Evolutionary conservation across 2,113 vertebrate species (phyloP).

Genomic region (Hippoglossus stenolepis): DNA sequence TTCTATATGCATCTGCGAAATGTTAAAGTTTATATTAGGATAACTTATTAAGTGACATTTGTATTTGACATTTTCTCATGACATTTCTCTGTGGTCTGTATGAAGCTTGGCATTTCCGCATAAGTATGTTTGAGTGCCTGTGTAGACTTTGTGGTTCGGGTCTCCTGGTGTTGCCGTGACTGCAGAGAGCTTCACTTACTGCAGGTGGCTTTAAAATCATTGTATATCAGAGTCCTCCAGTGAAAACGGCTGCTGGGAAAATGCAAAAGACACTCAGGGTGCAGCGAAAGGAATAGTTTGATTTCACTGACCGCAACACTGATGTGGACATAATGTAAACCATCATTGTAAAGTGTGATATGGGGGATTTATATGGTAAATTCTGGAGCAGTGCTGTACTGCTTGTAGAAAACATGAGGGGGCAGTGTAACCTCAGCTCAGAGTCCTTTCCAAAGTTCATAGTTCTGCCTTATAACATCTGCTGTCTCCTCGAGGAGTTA

Average conservation of each 20-base stretch:
- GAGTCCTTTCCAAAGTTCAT: not conserved
- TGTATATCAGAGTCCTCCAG: not conserved
- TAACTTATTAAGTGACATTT: constrained; percentile 24
- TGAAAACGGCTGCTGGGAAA: not conserved
- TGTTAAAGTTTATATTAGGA: not conserved
- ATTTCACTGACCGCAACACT: not conserved
- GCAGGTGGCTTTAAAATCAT: constrained; percentile 2
- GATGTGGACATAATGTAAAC: not conserved
- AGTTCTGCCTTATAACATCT: not conserved
- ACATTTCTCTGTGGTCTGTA: constrained; percentile 8
- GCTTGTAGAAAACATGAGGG: constrained; percentile 53
- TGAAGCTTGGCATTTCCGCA: constrained; percentile 49
- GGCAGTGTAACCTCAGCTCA: constrained; percentile 64
- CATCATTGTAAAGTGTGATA: too few relatives aligned
- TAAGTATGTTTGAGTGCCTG: constrained; percentile 18
- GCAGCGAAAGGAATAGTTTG: not conserved
- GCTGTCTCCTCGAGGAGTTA: not conserved
- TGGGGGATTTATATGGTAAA: too few relatives aligned
- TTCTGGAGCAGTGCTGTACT: constrained; percentile 11
- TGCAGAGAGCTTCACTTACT: not conserved
- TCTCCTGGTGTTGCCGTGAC: too few relatives aligned
- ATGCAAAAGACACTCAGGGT: not conserved
- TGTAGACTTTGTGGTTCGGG: too few relatives aligned
- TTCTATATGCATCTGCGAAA: constrained; percentile 3
- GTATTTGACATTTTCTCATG: constrained; percentile 43